Base-by-base conservation (phyloP, 2,888 invertebrate genomes). In the Drosophila neotestacea region DNA sequence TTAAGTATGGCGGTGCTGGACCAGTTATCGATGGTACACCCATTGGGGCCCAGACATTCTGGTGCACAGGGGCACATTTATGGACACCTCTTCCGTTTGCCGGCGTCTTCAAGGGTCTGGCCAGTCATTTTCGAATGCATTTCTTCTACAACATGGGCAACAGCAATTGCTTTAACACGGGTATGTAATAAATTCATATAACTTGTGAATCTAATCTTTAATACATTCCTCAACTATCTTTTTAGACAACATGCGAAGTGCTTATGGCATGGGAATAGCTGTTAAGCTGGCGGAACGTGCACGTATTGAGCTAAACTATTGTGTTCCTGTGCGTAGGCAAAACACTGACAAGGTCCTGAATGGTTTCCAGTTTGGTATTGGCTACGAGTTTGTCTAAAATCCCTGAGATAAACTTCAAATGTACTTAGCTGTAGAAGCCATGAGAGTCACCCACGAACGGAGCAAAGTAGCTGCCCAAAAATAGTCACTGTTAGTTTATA, bases 281-380 rank as follows among this genome's bases (percentile, higher is more conserved):
- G 94, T 98, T 90, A 95, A 96, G 73, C 93, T 99, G 64, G 98
- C 95, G 78, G 94, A 96, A 77, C 94, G 96, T 73, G 98, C 98
- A n/a, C 94, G 98, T 64, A 94, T 99, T 60, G 99, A 99, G 94
- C 94, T 99, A 59, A 99, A 99, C 94, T 98, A 99, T 93, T 96
- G 97, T 92, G 93, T 96, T 89, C 99, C 99, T 44, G 86, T 96
- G 60, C 93, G 93, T 50, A 94, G 94, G 73, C 93, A 94, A 77
- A 92, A 93, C 68, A 95, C 94, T 11, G 98, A 98, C 93, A 93
- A 92, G 80, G 81, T 94, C 60, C 93, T 94, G 56, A 94, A 94
- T 72, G 97, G 97, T 46, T 94, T 97, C 83, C 97, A 97, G 93
- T 95, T 97, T 90, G 98, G 97, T 38, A 94, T 97, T 79, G 97